phyloP scores from a whole-genome alignment of 2,888 invertebrate species.

The Eristalis arbustorum region DNA sequence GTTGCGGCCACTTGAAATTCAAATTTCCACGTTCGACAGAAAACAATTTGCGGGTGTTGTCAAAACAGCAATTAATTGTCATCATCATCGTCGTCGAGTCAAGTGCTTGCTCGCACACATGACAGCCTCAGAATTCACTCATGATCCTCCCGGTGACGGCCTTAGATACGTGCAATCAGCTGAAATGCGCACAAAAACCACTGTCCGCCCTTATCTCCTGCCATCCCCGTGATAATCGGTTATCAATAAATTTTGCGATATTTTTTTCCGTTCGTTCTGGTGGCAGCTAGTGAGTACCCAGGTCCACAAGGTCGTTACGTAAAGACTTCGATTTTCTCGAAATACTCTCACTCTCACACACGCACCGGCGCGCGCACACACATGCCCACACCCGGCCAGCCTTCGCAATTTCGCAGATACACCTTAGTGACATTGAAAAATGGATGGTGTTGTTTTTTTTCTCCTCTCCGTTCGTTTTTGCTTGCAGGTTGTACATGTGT shows the following conservation, averaged over 20 bases:
- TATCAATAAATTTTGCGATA: slow-evolving; percentile 5
- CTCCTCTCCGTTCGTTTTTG: no score
- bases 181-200: neutral
- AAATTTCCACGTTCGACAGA: no score
- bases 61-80: slow-evolving; percentile 7
- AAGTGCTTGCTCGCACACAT: slow-evolving; percentile 3
- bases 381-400: no score
- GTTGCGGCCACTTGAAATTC: neutral
- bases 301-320: neutral
- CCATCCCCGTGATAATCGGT: slow-evolving; percentile 5
- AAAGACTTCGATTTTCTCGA: neutral
- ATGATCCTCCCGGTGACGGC: neutral
- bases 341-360: slow-evolving; percentile 5
- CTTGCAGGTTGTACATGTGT: neutral
- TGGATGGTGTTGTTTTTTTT: neutral
- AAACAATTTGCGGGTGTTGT: neutral
- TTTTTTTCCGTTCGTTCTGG: neutral
- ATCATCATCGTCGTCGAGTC: neutral
- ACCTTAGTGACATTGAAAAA: slow-evolving; percentile 23
- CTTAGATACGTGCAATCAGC: neutral
- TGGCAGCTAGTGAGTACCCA: neutral
- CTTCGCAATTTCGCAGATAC: neutral
- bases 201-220: neutral
- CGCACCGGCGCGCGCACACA: neutral
- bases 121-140: neutral